Base-by-base conservation (phyloP, 2,797 vertebrate species). In the Hypotaenidia philippensis region DNA sequence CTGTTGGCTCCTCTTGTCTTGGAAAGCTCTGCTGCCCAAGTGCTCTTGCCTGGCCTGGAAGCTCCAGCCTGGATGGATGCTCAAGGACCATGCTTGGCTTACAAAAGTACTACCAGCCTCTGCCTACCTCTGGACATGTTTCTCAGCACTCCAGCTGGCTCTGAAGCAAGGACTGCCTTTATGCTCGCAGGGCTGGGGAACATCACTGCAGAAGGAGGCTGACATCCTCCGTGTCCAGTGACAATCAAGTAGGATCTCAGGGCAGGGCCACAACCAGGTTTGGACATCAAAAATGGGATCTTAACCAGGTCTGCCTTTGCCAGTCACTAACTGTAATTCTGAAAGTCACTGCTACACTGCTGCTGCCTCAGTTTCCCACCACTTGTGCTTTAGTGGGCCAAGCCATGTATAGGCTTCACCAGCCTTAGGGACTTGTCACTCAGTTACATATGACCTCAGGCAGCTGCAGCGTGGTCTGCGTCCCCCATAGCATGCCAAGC, bases 161-260 rank as follows among this genome's bases (percentile, higher is more conserved):
- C 12, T 88, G 60, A 70, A 63, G 31, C 29, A 59, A 83, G 21
- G 27, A 36, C 26, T 82, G 36, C 10, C 10, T 14, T 9, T 9
- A 25, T 2, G 8, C 36, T 56, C 5, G 1, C 17, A 40, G 27
- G 40, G 44, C 45, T 26, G 31, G 36, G 65, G 26, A 78, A 71
- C 19, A 15, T 9, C 29, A 27, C 56, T 19, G 45, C 56, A 41
- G 56, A 56, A 31, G 16, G n/a, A 36, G 18, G 36, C 17, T 40
- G 66, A 44, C 36, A 57, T 32, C 31, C 44, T 77, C 0, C 1
- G 59, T 55, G 40, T 53, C n/a, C 40, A 59, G 34, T 0, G 0
- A 68, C 34, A 77, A 31, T 49, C 49, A 77, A 49, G 34, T 3
- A 60, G 29, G 29, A 77, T 36, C 29, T 68, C 31, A 68, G 55